Evolutionary conservation across 2,113 vertebrate genomes (phyloP).

Genomic region (zebrafish (Danio rerio)): GRCz12tu NC_133198.1:32995501-32996000

Average conservation of each 20-base stretch:
- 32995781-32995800: no score
- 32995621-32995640: background rate
- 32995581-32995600: background rate
- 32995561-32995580: background rate
- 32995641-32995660: background rate
- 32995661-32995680: background rate
- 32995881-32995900: no score
- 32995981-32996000: background rate
- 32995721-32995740: conserved; percentile 14
- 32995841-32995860: no score
- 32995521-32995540: no score
- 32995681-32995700: conserved; percentile 38
- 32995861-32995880: no score
- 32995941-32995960: background rate
- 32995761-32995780: background rate
- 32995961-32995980: background rate
- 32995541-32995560: background rate
- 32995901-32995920: no score
- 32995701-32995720: conserved; percentile 35
- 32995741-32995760: conserved; percentile 13
- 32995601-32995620: background rate
- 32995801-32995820: background rate
- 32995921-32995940: background rate
- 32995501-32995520: no score
- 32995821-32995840: background rate